Evolutionary conservation across 2,888 invertebrate species (phyloP), one percentile per base, ranked within the genome.

Genomic region (Dolichomitus sp.): DNA sequence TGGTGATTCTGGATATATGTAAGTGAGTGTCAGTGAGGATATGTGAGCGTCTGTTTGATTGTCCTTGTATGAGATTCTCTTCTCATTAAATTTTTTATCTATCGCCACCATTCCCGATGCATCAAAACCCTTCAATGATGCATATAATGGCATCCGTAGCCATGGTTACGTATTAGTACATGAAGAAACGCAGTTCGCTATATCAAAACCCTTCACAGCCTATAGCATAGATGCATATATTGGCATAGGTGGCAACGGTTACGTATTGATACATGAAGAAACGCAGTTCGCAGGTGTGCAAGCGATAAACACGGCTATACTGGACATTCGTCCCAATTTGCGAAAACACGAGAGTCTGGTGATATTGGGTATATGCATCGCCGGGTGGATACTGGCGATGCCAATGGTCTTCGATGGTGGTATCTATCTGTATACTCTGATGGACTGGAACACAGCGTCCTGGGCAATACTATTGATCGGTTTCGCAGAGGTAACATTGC

Each of bases 371-470:
- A 96, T 96, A n/a, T 97, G 97, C 92, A 89, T 95, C 54, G 87
- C 93, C 0, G 96, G 96, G 89, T 97, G 96, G 93, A 85, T 97
- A 12, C 94, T 96, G 57, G 97, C 96, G 0, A 90, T 97, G 48
- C 96, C 97, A 37, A 96, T 97, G 96, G 96, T 97, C 91, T 97
- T 96, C 90, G 95, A 96, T 87, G 97, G 96, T 4, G 97, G 97
- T 12, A 95, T 97, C 76, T 97, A 96, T 90, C 93, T 97, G 85
- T 96, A 97, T 90, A 96, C 96, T 6, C 90, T 97, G 72, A 94
- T 97, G 93, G 97, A 97, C 93, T 96, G 96, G 96, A 97, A 97
- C 92, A 96, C 96, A 0, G 97, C 97, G 11, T 96, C 96, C 1
- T 97, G 97, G 96, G 97, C 97, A 19, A 96, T 97, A 77, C 93